phyloP scores from a whole-genome alignment of 1,140 invertebrate genomes.

The Leptonema lineaticorne region DNA sequence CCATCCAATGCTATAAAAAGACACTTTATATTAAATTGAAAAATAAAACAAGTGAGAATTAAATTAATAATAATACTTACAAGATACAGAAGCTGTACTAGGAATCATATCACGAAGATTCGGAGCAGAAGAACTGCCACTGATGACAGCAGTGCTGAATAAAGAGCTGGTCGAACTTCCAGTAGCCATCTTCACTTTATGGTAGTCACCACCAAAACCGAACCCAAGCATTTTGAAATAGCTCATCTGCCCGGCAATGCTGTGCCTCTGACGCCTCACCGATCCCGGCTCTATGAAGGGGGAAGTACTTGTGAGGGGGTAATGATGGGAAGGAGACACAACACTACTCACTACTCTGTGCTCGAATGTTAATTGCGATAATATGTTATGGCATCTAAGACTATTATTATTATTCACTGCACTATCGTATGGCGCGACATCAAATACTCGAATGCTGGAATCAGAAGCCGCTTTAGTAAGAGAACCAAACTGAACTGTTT shows the following conservation, averaged over 20 bases:
- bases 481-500: constrained; percentile 2
- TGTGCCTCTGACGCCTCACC: constrained; percentile 84
- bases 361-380: constrained; percentile 35
- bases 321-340: constrained; percentile 35
- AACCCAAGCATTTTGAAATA: constrained; percentile 85
- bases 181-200: constrained; percentile 66
- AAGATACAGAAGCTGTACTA: constrained; percentile 67
- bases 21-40: not conserved
- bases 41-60: not conserved
- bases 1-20: constrained; percentile 61
- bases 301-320: constrained; percentile 38
- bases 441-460: constrained; percentile 25
- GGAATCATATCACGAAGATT: constrained; percentile 86
- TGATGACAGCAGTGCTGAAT: constrained; percentile 93
- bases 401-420: constrained; percentile 26
- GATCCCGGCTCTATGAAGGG: constrained; percentile 56
- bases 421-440: constrained; percentile 22
- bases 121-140: constrained; percentile 86
- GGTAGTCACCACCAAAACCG: constrained; percentile 51
- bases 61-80: constrained; percentile 57
- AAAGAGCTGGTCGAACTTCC: constrained; percentile 75
- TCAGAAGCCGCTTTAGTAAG: constrained; percentile 32
- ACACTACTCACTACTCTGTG: constrained; percentile 38
- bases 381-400: constrained; percentile 22
- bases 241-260: constrained; percentile 89